Conservation (phyloP, 1,140 invertebrate species). For the Calliopsis andreniformis region DNA sequence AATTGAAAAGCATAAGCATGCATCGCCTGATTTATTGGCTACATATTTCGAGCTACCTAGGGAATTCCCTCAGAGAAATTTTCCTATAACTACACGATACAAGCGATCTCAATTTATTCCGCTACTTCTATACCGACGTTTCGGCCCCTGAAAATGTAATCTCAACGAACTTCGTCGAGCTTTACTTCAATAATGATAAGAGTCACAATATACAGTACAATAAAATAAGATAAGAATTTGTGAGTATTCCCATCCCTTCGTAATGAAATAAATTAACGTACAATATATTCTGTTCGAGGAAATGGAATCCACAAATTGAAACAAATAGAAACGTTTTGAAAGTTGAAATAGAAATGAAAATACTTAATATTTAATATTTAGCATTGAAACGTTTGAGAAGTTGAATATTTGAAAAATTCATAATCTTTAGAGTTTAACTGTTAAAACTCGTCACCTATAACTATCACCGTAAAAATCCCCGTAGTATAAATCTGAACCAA, state of each 20-base stretch:
- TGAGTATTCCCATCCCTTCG: background rate
- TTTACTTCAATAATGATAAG: background rate
- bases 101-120: background rate
- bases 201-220: background rate
- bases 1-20: slow-evolving; percentile 24
- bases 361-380: too few species aligned
- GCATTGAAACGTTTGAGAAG: too few species aligned
- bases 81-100: background rate
- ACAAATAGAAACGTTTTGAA: too few species aligned
- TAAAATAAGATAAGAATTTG: background rate
- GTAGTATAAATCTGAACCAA: too few species aligned
- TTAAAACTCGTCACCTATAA: too few species aligned
- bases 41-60: slow-evolving; percentile 3
- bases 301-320: too few species aligned
- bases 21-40: slow-evolving; percentile 23
- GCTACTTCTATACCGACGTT: background rate
- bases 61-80: slow-evolving; percentile 31
- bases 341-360: too few species aligned
- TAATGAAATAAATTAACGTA: too few species aligned
- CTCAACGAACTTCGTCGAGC: background rate
- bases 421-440: too few species aligned
- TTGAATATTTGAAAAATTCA: too few species aligned
- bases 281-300: too few species aligned
- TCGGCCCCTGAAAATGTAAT: background rate
- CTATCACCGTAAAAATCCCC: too few species aligned